Evolutionary conservation across 2,113 vertebrate species (phyloP), one percentile per base, ranked within the genome.

Genomic region (Puffinus mauretanicus): DNA sequence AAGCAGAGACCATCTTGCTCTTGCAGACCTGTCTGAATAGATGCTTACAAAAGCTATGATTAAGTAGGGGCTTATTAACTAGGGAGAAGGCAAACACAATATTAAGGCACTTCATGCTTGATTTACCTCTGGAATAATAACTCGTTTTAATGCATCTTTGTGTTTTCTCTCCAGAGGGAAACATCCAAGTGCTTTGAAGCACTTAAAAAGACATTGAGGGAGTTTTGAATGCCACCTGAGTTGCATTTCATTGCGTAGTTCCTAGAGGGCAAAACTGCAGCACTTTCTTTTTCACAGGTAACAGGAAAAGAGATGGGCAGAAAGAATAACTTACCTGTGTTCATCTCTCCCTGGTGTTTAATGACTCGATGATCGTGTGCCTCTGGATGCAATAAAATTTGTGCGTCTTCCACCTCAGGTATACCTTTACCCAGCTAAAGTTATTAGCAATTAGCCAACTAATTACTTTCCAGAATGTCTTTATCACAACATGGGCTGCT

Each of bases 401-500:
- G 42, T 27, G 29, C 6, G 1, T 44, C 44, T 44, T 25, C 42
- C 13, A 4, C 2, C 25, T 66, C 46, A 15, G 46, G 1, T 26
- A 2, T 26, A 4, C 15, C 18, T 52, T 26, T n/a, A 32, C 8
- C 4, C 57, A 54, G 51, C 30, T 25, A 6, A 26, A 22, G 20
- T 11, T 51, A 7, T 6, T 2, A 55, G 52, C 76, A 9, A 2
- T 16, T 16, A 52, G n/a, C 11, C 21, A 16, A 0, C 17, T 11
- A n/a, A 4, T 13, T 51, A 26, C 25, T 51, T n/a, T 26, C 27
- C 38, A 10, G 61, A 3, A 27, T 4, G 66, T 6, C 29, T 44
- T 3, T 13, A 3, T 8, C 9, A 3, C 36, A 29, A 2, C 8
- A 3, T 0, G 14, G 29, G 15, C 54, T 12, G 72, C 66, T 64